These are phyloP conservation scores for Scolopax mira DNA, from an alignment of 2,113 vertebrate species.

Conservation along the genomic window DNA sequence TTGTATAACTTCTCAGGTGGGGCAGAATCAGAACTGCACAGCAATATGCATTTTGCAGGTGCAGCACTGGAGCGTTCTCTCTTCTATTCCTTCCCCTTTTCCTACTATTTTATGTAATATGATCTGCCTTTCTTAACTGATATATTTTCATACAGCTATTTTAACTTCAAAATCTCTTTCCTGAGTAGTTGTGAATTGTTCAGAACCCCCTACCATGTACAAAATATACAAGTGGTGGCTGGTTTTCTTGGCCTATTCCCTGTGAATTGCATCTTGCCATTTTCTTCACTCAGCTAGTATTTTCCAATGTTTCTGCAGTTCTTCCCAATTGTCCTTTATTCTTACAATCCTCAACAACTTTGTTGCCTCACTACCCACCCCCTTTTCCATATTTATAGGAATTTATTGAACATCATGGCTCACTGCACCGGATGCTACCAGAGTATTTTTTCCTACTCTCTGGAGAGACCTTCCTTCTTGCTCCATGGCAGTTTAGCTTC, in stretches of 20 bases:
- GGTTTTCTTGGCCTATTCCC: background rate
- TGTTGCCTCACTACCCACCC: background rate
- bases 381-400: background rate
- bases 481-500: background rate
- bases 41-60: fast-evolving
- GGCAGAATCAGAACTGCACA: background rate
- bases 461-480: background rate
- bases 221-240: background rate
- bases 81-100: background rate
- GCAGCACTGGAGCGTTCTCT: background rate
- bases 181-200: background rate
- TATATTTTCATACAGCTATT: background rate
- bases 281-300: background rate
- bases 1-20: background rate
- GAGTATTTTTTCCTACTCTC: background rate
- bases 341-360: background rate
- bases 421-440: background rate
- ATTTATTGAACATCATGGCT: background rate
- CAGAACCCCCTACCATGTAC: background rate
- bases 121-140: background rate
- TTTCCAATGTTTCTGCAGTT: background rate
- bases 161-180: background rate
- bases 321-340: background rate
- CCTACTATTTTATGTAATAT: background rate
- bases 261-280: background rate